Conservation (phyloP, 2,888 invertebrate species). For the Melikaiella ostensackeni region DNA sequence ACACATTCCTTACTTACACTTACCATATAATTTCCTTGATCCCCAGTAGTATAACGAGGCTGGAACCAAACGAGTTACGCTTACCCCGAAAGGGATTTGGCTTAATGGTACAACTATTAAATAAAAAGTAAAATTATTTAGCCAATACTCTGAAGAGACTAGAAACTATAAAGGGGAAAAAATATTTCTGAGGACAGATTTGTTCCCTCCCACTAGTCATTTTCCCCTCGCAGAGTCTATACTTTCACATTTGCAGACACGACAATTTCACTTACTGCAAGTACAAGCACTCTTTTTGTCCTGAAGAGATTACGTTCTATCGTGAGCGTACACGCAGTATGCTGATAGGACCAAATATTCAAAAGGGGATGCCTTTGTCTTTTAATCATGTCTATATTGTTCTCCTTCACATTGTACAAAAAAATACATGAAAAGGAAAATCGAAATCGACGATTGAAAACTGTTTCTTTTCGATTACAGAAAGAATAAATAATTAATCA, state of each 20-base stretch:
- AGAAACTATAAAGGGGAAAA: too few species aligned
- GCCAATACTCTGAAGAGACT: too few species aligned
- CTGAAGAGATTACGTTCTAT: neutral
- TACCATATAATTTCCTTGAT: too few species aligned
- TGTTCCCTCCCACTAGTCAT: too few species aligned
- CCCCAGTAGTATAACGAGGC: too few species aligned
- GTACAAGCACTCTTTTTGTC: slow-evolving; percentile 29
- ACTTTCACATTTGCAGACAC: neutral
- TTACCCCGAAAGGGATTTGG: too few species aligned
- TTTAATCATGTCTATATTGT: neutral
- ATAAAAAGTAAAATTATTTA: too few species aligned
- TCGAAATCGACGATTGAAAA: neutral
- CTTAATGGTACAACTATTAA: too few species aligned
- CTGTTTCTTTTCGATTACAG: too few species aligned
- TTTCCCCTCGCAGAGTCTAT: slow-evolving; percentile 1
- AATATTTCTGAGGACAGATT: neutral
- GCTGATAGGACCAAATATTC: neutral
- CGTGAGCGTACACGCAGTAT: neutral
- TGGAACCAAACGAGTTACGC: too few species aligned
- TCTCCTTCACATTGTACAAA: neutral
- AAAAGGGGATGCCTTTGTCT: neutral
- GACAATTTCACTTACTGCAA: slow-evolving; percentile 21
- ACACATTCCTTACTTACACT: too few species aligned
- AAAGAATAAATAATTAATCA: too few species aligned
- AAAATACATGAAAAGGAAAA: neutral